These are phyloP conservation scores for Exocentrus adspersus DNA, from an alignment of 2,888 invertebrate genomes.

Conservation along the genomic window DNA sequence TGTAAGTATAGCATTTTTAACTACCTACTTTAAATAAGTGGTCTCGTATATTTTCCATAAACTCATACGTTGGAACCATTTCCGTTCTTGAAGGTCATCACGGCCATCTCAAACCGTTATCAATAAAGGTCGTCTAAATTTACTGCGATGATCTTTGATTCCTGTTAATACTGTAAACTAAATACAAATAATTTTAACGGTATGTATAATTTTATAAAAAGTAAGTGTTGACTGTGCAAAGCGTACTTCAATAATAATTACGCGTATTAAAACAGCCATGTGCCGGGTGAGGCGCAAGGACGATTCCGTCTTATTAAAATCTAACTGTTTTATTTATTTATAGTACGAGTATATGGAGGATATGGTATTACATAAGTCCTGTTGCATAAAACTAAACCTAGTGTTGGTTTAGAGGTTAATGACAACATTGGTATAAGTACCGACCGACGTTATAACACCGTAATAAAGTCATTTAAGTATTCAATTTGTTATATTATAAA, in stretches of 20 bases:
- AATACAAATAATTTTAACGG: slow-evolving; percentile 14
- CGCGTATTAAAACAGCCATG: neutral
- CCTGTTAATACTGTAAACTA: slow-evolving; percentile 3
- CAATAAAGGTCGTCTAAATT: slow-evolving; percentile 44
- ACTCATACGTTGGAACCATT: slow-evolving; percentile 47
- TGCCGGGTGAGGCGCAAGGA: neutral
- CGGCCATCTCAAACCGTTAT: slow-evolving; percentile 43
- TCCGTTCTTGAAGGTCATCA: slow-evolving; percentile 48
- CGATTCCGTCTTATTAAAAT: neutral
- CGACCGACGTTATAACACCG: too few species aligned
- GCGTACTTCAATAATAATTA: too few species aligned
- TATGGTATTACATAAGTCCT: neutral
- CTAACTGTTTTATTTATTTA: neutral
- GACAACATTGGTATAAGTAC: too few species aligned
- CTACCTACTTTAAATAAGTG: too few species aligned
- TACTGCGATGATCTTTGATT: slow-evolving; percentile 32
- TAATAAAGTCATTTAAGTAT: too few species aligned
- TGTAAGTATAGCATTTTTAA: too few species aligned
- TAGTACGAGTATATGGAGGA: neutral
- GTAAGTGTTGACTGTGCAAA: neutral
- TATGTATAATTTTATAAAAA: slow-evolving; percentile 15
- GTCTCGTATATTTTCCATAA: neutral
- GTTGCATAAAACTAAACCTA: too few species aligned
- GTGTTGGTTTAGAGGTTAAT: too few species aligned
- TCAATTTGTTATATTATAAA: too few species aligned